Conservation (phyloP, 1,140 invertebrate genomes). For the Drosophila bocki region DNA sequence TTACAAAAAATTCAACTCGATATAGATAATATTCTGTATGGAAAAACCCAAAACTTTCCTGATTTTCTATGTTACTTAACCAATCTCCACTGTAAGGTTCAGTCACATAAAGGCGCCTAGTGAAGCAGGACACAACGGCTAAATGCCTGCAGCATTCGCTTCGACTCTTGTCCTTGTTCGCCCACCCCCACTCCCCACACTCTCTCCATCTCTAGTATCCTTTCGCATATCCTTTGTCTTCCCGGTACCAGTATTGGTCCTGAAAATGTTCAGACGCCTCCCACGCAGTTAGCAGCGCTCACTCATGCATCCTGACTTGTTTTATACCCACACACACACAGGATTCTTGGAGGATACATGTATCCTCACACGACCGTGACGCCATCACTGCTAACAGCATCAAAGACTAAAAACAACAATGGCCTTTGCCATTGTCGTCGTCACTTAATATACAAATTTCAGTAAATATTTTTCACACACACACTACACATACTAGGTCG, state of each 20-base stretch:
- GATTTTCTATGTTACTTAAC: not conserved
- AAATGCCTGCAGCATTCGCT: slow-evolving; percentile 55
- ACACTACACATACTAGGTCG: not conserved
- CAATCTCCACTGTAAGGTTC: slow-evolving; percentile 27
- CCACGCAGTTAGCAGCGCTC: slow-evolving; percentile 63
- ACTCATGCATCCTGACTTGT: slow-evolving; percentile 74
- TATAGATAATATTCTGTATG: no score
- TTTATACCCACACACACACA: slow-evolving; percentile 41
- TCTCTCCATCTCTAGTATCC: not conserved
- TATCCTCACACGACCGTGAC: slow-evolving; percentile 41
- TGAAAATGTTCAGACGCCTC: slow-evolving; percentile 20
- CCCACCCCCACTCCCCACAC: not conserved
- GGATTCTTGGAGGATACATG: slow-evolving; percentile 20
- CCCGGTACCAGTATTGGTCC: slow-evolving; percentile 8
- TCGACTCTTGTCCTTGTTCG: slow-evolving; percentile 13
- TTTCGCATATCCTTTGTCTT: slow-evolving; percentile 20
- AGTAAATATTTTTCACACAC: slow-evolving; percentile 75
- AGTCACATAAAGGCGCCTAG: slow-evolving; percentile 28
- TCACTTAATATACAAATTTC: slow-evolving; percentile 83
- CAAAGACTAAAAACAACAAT: slow-evolving; percentile 50
- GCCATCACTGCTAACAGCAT: slow-evolving; percentile 57
- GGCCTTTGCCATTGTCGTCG: slow-evolving; percentile 60
- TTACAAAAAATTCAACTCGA: no score
- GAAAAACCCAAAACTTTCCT: no score
- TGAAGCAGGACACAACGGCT: slow-evolving; percentile 36